Base-by-base conservation (phyloP, 2,888 invertebrate genomes). In the Clusia tigrina region DNA sequence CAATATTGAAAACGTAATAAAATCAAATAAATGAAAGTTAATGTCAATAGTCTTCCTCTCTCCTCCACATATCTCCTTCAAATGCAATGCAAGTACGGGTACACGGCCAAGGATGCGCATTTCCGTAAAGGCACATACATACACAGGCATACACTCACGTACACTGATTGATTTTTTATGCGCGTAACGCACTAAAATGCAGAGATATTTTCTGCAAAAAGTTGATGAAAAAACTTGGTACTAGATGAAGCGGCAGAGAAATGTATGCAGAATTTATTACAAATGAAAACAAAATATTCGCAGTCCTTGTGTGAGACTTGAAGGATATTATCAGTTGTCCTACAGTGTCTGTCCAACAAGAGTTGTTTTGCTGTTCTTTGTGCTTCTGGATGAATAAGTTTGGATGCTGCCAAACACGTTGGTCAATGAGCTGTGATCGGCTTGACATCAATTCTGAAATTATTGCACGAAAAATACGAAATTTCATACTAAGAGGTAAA, bases 121-220 rank as follows among this genome's bases (percentile, higher is more conserved):
- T 53, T 10, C 22, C n/a, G 15, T 53, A 10, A 15, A 53, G 12
- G 53, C 12, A 22, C 18, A 22, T 17, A 12, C 10, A 52, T 12
- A 22, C 5, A 18, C 1, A 32, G 6, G 12, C 0, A 17, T 6
- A 15, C 22, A 55, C 18, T n/a, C 32, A 17, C n/a, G 57, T 17
- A 57, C 15, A 25, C 54, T n/a, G 25, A 54, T 54, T 54, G 54
- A 54, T 54, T 54, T 54, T 54, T 54, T 54, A 54, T 54, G 54
- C 5, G 54, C 52, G 9, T 48, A n/a, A 18, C 52, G 17, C 25
- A 48, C 5, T 15, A 2, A 48, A 32, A 12, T 9, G 32, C 32
- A 32, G 32, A 6, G 12, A 32, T 12, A 32, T 6, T 12, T n/a
- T n/a, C n/a, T n/a, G n/a, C n/a, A n/a, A n/a, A n/a, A n/a, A n/a